Base-by-base conservation (phyloP, 2,888 invertebrate genomes). In the Syritta pipiens region DNA sequence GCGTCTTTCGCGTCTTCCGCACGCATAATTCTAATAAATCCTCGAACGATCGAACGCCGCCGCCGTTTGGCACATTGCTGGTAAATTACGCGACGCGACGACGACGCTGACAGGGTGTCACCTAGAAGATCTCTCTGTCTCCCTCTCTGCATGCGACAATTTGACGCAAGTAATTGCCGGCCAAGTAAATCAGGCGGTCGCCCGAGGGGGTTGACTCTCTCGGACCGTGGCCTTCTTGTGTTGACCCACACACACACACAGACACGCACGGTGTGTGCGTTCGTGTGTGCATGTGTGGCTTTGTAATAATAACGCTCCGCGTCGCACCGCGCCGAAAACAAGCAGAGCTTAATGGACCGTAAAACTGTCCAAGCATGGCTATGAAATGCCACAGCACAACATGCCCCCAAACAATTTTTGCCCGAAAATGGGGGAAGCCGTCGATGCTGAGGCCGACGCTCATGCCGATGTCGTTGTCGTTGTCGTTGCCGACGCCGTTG, bases 341-440 rank as follows among this genome's bases (percentile, higher is more conserved):
- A 81, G 75, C 81, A 74, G 57, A 83, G 83, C 84, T 85, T 85
- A 85, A 85, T 86, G 85, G 86, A 82, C 85, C 83, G 86, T 85
- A 86, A 86, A 86, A 86, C 86, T 86, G 85, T 84, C 83, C 85
- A 82, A 76, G 77, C 79, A 72, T 65, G 71, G 37, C 62, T 63
- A 68, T 48, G 55, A 67, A 60, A 76, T 71, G 72, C 65, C 46
- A 51, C 85, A 83, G 82, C 57, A 82, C n/a, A n/a, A 82, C 82
- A 55, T 81, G 74, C 79, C 55, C 69, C 74, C 82, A 83, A 84
- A 83, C 82, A 84, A 84, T 85, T 85, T 84, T 60, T 57, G 53
- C 60, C 62, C 46, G 46, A 51, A 37, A 57, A 71, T 49, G 63
- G 63, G 48, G 63, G 68, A 53, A 30, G 55, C 19, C 49, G 44